A percentile compares a stretch with the other conserved stretches of the same genome.
phyloP scores from a whole-genome alignment of 2,797 vertebrate genomes.

The Chrysocyon brachyurus region DNA sequence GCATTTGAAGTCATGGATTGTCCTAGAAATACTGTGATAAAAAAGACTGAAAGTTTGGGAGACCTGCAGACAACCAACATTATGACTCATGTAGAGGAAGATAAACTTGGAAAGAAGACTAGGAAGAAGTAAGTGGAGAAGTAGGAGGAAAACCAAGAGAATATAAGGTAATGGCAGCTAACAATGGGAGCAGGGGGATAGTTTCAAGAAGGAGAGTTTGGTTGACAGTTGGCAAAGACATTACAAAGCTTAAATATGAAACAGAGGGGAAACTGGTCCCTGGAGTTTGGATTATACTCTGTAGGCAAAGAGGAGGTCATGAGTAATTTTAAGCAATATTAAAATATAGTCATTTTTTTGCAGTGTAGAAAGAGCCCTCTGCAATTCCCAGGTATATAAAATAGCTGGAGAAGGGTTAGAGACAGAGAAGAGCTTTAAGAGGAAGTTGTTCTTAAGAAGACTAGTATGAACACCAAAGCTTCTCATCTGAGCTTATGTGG shows the following conservation, averaged over 20 bases:
- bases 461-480: neutral
- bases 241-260: constrained; percentile 35
- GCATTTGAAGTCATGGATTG: neutral
- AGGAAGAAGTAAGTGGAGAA: neutral
- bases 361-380: neutral
- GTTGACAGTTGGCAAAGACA: neutral
- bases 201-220: neutral
- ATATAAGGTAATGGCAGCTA: neutral
- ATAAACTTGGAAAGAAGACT: neutral
- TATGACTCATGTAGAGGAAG: neutral
- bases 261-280: neutral
- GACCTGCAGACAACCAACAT: neutral
- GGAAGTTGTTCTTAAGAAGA: constrained; percentile 18
- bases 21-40: neutral
- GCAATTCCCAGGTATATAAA: neutral
- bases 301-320: neutral
- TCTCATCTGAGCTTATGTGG: neutral
- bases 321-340: neutral
- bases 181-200: neutral
- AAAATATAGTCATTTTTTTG: neutral
- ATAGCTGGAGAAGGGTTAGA: neutral
- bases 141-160: neutral
- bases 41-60: neutral
- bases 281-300: neutral
- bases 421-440: neutral